Percentiles rank a stretch among this genome's conserved stretches.
phyloP scores from a whole-genome alignment of 2,888 invertebrate genomes.

The Pristionchus maxplancki region DNA sequence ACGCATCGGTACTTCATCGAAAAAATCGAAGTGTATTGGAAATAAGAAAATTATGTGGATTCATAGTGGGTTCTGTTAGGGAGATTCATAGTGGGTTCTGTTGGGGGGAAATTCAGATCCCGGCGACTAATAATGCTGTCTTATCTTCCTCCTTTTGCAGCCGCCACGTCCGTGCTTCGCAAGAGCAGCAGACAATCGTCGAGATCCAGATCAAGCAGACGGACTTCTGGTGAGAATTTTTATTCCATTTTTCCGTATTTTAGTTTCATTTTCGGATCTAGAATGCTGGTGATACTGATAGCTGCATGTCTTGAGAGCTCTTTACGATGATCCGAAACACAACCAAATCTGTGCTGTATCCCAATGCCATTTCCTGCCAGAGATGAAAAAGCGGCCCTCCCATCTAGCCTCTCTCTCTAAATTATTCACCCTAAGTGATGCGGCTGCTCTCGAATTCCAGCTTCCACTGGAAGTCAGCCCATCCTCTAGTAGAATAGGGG shows the following conservation, averaged over 20 bases:
- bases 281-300: too few species aligned
- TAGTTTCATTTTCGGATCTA: too few species aligned
- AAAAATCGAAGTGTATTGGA: background rate
- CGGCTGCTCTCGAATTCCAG: background rate
- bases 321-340: too few species aligned
- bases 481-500: background rate
- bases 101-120: too few species aligned
- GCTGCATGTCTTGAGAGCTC: background rate
- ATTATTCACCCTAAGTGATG: background rate
- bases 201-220: background rate
- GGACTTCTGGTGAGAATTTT: conserved; percentile 14
- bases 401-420: background rate
- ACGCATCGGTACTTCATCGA: background rate
- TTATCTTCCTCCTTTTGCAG: background rate
- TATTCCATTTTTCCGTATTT: background rate
- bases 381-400: background rate
- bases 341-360: too few species aligned
- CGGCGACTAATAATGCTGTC: too few species aligned
- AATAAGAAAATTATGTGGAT: too few species aligned
- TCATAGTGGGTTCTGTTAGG: too few species aligned
- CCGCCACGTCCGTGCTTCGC: conserved; percentile 9
- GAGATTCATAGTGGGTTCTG: too few species aligned
- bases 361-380: background rate
- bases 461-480: background rate
- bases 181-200: conserved; percentile 25